A percentile compares a stretch with the other conserved stretches of the same genome.
Evolutionary conservation across 2,113 vertebrate species (phyloP).

Genomic region (Ardeotis arabs): DNA sequence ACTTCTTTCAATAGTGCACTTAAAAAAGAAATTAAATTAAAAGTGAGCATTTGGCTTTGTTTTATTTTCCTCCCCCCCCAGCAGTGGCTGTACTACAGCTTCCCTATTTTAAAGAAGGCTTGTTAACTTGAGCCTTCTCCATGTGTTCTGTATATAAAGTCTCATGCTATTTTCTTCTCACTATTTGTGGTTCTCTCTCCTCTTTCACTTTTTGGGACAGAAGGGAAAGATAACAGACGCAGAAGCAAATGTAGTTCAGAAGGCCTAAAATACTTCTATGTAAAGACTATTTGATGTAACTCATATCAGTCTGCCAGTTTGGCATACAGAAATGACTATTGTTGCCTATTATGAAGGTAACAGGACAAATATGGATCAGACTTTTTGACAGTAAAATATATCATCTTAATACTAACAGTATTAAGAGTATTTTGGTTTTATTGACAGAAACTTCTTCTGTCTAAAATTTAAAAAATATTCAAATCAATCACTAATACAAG

Average conservation of each 20-base stretch:
- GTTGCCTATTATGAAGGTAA: background rate
- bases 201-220: background rate
- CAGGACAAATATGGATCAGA: background rate
- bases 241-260: background rate
- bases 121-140: background rate
- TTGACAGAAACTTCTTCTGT: background rate
- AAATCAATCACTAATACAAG: background rate
- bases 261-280: rapidly evolving
- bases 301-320: background rate
- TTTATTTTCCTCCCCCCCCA: too few species aligned
- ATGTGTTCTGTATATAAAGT: background rate
- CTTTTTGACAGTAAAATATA: background rate
- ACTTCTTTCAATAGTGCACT: background rate
- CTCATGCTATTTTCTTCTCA: background rate
- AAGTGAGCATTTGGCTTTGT: background rate
- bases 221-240: background rate
- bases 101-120: background rate
- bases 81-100: background rate
- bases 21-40: background rate
- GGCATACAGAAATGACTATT: background rate
- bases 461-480: background rate
- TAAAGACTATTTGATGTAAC: background rate
- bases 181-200: background rate
- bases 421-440: background rate
- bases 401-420: background rate